Conservation (phyloP, 1,140 invertebrate genomes). For the Protaetia brevitarsis region DNA sequence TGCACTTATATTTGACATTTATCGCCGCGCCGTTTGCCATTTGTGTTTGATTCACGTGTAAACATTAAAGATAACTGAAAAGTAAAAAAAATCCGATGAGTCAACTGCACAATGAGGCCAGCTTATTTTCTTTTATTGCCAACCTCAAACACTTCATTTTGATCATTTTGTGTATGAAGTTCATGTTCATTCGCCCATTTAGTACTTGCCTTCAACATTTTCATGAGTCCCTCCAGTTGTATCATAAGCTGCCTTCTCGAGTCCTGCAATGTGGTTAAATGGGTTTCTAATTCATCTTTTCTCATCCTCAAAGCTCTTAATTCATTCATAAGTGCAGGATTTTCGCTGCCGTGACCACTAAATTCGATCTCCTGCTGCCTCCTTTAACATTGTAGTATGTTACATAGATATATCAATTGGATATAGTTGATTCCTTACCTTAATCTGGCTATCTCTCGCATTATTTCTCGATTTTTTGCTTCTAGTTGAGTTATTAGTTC, state of each 20-base stretch:
- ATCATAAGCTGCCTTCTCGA: slow-evolving; percentile 90
- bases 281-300: slow-evolving; percentile 91
- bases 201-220: slow-evolving; percentile 81
- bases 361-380: slow-evolving; percentile 76
- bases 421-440: slow-evolving; percentile 54
- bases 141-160: no score
- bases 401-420: not conserved
- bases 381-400: slow-evolving; percentile 42
- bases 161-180: no score
- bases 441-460: slow-evolving; percentile 92
- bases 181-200: no score
- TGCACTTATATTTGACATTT: no score
- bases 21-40: no score
- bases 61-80: no score
- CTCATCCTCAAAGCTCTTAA: slow-evolving; percentile 82
- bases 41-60: no score
- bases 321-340: slow-evolving; percentile 87
- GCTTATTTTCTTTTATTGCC: no score
- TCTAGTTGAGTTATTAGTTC: slow-evolving; percentile 93
- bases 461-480: slow-evolving; percentile 95
- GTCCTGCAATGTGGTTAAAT: slow-evolving; percentile 89
- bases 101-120: no score
- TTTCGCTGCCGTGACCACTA: slow-evolving; percentile 57
- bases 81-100: no score
- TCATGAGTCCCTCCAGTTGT: slow-evolving; percentile 95